phyloP scores from a whole-genome alignment of 2,888 invertebrate species.

The Brachycybe producta region DNA sequence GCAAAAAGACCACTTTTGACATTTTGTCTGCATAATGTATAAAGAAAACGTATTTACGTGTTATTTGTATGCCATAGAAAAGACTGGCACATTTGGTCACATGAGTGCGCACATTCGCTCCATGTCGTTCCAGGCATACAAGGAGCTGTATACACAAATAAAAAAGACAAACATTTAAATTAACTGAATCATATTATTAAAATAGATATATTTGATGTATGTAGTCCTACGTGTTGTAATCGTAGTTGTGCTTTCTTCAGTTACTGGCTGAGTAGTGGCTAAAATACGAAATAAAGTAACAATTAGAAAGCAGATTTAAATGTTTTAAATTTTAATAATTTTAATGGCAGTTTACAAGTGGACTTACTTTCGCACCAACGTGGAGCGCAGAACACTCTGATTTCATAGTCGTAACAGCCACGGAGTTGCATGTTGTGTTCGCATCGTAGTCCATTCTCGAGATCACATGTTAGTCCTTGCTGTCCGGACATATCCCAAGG shows the following conservation, averaged over 20 bases:
- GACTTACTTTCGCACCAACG: constrained; percentile 22
- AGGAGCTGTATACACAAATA: constrained; percentile 21
- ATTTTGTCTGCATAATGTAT: neutral
- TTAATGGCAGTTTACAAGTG: too few relatives aligned
- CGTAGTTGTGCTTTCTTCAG: constrained; percentile 4
- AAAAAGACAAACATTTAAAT: neutral
- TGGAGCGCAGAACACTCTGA: constrained; percentile 32
- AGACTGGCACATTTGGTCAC: constrained; percentile 50
- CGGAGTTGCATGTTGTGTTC: constrained; percentile 23
- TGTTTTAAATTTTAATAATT: too few relatives aligned
- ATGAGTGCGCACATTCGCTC: constrained; percentile 56
- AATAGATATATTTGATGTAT: too few relatives aligned
- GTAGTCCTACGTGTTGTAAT: constrained; percentile 2
- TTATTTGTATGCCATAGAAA: constrained; percentile 7
- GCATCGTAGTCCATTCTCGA: constrained; percentile 27
- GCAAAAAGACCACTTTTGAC: neutral
- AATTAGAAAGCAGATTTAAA: too few relatives aligned
- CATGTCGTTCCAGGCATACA: constrained; percentile 48
- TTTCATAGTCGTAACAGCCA: constrained; percentile 33
- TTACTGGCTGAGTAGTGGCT: neutral
- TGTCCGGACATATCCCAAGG: constrained; percentile 26
- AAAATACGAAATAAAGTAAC: neutral
- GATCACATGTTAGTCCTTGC: constrained; percentile 27
- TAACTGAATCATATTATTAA: too few relatives aligned
- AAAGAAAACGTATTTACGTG: constrained; percentile 9